Base-by-base conservation (phyloP, 2,113 vertebrate species). In the Entomyzon cyanotis region DNA sequence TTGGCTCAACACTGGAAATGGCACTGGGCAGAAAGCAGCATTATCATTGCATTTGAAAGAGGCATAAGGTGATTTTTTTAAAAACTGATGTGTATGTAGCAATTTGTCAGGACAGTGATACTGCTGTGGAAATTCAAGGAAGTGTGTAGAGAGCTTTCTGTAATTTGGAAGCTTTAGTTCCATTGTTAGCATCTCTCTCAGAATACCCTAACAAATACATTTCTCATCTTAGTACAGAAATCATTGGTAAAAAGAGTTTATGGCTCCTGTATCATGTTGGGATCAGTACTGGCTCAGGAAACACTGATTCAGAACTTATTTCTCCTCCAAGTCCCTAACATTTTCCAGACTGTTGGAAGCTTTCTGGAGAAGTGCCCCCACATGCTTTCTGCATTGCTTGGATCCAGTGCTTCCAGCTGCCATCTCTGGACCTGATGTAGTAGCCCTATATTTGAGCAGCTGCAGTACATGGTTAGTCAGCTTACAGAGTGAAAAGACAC, bases 1-100 rank as follows among this genome's bases (percentile, higher is more conserved):
- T 47, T 67, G 33, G 70, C 37, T 60, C 44, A 81, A 21, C 20
- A 58, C 15, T 69, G 77, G 63, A 80, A 86, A 33, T 14, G 15
- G 0, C 5, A 28, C 12, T 27, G 7, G 3, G 2, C 3, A 37
- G 41, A 58, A 73, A 77, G 31, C 19, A 73, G 5, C 2, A 21
- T 53, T 69, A 39, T 58, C 60, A 6, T 67, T 50, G 5, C 9
- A 33, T 58, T 81, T 77, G 47, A 76, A 77, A 83, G 15, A 37
- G 4, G 2, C 2, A 69, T 47, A 8, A 7, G 3, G 4, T 19
- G 39, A 39, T 65, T 70, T 73, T 80, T 12, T 37, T 17, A 42
- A 42, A 44, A 44, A 16, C 42, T 46, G 12, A 15, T 30, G 8
- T 9, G 2, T 33, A 33, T 14, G 2, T 21, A 62, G 8, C 6